These are phyloP conservation scores for Grammomys surdaster DNA, from an alignment of 2,113 vertebrate species.

Conservation along the genomic window DNA sequence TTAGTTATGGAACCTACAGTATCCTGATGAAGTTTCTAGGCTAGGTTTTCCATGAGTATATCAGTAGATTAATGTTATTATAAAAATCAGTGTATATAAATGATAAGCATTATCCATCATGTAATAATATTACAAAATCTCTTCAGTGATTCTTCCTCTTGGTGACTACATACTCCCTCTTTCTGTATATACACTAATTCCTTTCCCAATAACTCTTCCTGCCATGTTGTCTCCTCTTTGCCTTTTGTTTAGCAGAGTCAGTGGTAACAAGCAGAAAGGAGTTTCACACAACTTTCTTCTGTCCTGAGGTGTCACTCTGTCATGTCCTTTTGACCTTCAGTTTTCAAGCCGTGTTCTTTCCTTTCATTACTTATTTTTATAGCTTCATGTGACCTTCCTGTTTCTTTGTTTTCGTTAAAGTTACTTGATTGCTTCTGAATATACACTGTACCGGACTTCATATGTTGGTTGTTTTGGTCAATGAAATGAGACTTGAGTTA, in stretches of 20 bases:
- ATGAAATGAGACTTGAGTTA: neutral
- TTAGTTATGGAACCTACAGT: neutral
- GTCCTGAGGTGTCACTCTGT: neutral
- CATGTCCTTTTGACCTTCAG: neutral
- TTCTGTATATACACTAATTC: neutral
- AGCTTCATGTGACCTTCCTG: neutral
- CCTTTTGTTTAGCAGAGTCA: neutral
- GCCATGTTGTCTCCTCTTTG: neutral
- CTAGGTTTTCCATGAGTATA: neutral
- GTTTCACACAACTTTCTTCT: neutral
- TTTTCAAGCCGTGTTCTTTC: neutral
- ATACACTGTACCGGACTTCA: neutral
- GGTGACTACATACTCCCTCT: neutral
- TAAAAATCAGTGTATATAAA: neutral
- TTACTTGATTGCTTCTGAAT: neutral
- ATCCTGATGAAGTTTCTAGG: neutral
- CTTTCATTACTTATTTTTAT: neutral
- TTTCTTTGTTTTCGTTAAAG: neutral
- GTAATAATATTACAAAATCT: neutral
- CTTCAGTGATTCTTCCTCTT: neutral
- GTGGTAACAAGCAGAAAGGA: neutral
- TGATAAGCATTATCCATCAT: neutral
- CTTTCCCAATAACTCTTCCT: neutral
- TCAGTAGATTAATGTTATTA: neutral
- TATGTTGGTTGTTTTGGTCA: neutral